A percentile compares a stretch with the other conserved stretches of the same genome.
phyloP scores from a whole-genome alignment of 2,888 invertebrate genomes.

The Clepsis dumicolana region DNA sequence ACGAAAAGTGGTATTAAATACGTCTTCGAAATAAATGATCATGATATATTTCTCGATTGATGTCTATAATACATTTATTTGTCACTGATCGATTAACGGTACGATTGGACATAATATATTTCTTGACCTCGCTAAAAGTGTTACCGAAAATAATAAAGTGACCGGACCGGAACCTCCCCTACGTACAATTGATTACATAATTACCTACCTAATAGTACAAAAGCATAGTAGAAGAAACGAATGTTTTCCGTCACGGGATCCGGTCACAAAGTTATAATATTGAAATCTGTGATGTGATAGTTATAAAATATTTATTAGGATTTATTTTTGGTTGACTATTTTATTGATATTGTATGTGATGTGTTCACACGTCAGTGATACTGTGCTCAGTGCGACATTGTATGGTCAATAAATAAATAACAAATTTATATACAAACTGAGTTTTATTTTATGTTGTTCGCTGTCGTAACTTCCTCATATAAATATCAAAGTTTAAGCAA shows the following conservation, averaged over 20 bases:
- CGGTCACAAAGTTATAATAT: slow-evolving; percentile 52
- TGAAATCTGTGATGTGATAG: slow-evolving; percentile 75
- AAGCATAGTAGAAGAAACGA: neutral
- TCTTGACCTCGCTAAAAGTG: slow-evolving; percentile 54
- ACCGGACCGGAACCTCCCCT: slow-evolving; percentile 35
- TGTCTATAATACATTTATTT: slow-evolving; percentile 21
- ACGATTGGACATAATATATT: slow-evolving; percentile 19
- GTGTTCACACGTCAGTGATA: slow-evolving; percentile 72
- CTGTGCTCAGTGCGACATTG: slow-evolving; percentile 74
- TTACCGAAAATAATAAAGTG: slow-evolving; percentile 53
- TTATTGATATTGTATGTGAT: slow-evolving; percentile 56
- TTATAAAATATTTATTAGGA: slow-evolving; percentile 64
- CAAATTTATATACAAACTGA: slow-evolving; percentile 50
- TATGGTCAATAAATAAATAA: slow-evolving; percentile 62
- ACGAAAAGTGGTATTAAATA: slow-evolving; percentile 44
- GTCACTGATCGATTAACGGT: slow-evolving; percentile 15
- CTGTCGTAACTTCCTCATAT: too few relatives aligned
- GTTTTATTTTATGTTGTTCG: slow-evolving; percentile 45
- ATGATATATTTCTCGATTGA: slow-evolving; percentile 23
- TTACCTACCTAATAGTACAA: slow-evolving; percentile 2
- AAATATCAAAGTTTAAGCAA: too few relatives aligned
- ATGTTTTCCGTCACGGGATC: slow-evolving; percentile 15
- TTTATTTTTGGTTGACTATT: slow-evolving; percentile 60
- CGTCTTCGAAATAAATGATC: slow-evolving; percentile 22
- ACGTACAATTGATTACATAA: neutral